Evolutionary conservation across 2,888 invertebrate species (phyloP).

Genomic region (Pediacus dermestoides): DNA sequence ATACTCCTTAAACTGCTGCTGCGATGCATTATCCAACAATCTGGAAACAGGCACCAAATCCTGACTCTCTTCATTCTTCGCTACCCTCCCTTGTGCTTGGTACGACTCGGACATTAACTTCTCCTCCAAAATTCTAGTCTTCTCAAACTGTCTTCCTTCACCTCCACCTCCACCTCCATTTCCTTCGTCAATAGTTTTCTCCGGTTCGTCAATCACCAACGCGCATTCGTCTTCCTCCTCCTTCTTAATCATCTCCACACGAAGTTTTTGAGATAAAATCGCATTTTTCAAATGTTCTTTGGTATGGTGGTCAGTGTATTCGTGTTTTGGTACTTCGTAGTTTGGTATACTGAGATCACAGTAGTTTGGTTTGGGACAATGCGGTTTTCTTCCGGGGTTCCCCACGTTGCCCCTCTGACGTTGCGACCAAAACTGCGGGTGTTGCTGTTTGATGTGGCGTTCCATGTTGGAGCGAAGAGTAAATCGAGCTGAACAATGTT

Average conservation of each 20-base stretch:
- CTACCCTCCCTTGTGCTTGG: constrained; percentile 28
- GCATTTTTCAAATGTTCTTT: constrained; percentile 72
- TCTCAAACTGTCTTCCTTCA: constrained; percentile 32
- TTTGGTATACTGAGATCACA: constrained; percentile 41
- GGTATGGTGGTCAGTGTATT: constrained; percentile 46
- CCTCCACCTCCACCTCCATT: constrained; percentile 34
- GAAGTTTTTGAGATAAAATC: constrained; percentile 73
- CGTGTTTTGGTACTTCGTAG: constrained; percentile 41
- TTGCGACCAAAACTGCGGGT: constrained; percentile 86
- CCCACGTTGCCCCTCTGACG: constrained; percentile 62
- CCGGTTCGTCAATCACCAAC: constrained; percentile 66
- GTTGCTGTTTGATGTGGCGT: constrained; percentile 89
- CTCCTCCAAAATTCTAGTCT: constrained; percentile 35
- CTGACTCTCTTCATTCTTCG: constrained; percentile 52
- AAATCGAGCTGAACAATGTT: constrained; percentile 85
- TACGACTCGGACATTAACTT: constrained; percentile 32
- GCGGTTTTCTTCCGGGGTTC: constrained; percentile 50
- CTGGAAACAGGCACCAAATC: constrained; percentile 78
- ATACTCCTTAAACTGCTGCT: constrained; percentile 62
- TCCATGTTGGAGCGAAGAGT: constrained; percentile 94
- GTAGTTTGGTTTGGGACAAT: constrained; percentile 35
- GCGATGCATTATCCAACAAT: constrained; percentile 70
- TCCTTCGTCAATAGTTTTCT: no score
- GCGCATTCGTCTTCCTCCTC: constrained; percentile 63
- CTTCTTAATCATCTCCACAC: constrained; percentile 42